A percentile compares a stretch with the other conserved stretches of the same genome.
Evolutionary conservation across 2,113 vertebrate genomes (phyloP).

Genomic region (Campylomormyrus tamandua): DNA sequence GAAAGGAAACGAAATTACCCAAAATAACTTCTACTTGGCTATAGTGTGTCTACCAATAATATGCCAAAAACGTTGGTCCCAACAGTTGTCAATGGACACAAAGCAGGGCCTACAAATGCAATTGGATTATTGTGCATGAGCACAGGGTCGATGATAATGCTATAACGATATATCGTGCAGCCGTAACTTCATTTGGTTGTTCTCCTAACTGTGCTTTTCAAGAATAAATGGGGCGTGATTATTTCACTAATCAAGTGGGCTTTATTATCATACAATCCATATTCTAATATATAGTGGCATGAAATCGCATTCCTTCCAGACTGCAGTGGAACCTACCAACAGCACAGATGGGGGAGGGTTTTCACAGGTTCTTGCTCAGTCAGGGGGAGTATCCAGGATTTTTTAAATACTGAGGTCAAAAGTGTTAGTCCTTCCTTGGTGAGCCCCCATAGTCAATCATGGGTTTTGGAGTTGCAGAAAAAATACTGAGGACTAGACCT

Average conservation of each 20-base stretch:
- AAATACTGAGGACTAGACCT: too few species aligned
- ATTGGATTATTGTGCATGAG: not conserved
- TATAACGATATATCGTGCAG: not conserved
- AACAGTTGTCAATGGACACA: not conserved
- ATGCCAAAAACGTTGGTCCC: not conserved
- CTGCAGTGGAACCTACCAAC: too few species aligned
- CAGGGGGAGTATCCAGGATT: too few species aligned
- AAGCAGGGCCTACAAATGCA: not conserved
- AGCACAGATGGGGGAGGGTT: not conserved
- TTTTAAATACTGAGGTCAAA: too few species aligned
- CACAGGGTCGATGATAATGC: not conserved
- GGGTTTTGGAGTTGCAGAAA: too few species aligned
- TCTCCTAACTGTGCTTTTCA: not conserved
- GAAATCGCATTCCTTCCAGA: not conserved
- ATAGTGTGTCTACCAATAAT: not conserved
- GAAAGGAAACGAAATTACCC: not conserved
- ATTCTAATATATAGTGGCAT: not conserved
- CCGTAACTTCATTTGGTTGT: not conserved
- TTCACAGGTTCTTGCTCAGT: too few species aligned
- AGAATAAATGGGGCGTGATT: not conserved
- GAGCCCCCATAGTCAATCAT: too few species aligned
- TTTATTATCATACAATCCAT: not conserved
- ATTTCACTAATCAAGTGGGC: not conserved
- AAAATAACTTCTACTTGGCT: not conserved
- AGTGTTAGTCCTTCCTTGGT: too few species aligned